A percentile compares a stretch with the other conserved stretches of the same genome.
These are phyloP conservation scores for Sialis fuliginosa DNA, from an alignment of 2,888 invertebrate genomes.

Conservation along the genomic window DNA sequence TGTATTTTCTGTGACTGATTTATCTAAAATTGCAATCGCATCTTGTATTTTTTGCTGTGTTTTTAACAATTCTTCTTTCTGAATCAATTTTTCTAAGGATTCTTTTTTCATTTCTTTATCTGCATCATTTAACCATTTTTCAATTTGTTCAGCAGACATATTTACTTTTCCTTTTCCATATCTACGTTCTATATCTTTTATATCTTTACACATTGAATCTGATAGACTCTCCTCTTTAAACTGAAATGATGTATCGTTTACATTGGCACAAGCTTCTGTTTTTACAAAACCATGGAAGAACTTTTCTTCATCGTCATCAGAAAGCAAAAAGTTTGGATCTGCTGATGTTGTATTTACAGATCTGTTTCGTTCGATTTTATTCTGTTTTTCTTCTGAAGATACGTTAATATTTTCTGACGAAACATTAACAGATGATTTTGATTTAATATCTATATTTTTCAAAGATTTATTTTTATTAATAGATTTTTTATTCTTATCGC, in stretches of 20 bases:
- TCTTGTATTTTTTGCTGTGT: constrained; percentile 14
- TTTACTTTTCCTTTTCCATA: constrained; percentile 42
- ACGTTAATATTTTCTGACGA: neutral
- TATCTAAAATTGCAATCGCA: constrained; percentile 3
- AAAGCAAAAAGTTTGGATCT: constrained; percentile 19
- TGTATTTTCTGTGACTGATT: constrained; percentile 1
- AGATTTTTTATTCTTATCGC: constrained; percentile 6
- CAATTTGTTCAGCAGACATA: constrained; percentile 51
- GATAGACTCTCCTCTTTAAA: too few relatives aligned
- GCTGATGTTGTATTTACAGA: constrained; percentile 11
- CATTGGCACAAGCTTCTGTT: constrained; percentile 20
- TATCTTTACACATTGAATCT: constrained; percentile 16
- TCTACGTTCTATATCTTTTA: constrained; percentile 22
- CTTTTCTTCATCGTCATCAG: constrained; percentile 30
- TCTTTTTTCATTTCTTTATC: constrained; percentile 19
- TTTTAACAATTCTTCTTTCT: constrained; percentile 19
- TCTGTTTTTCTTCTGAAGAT: constrained; percentile 16
- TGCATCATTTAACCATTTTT: constrained; percentile 38
- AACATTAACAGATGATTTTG: neutral
- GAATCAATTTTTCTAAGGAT: constrained; percentile 13
- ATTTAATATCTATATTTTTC: neutral
- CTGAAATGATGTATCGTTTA: constrained; percentile 27
- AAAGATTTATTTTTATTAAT: constrained; percentile 5
- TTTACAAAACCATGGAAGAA: constrained; percentile 24
- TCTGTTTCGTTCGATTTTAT: constrained; percentile 15